Conservation (phyloP, 2,113 vertebrate genomes). For the Aspidoscelis tigris region DNA sequence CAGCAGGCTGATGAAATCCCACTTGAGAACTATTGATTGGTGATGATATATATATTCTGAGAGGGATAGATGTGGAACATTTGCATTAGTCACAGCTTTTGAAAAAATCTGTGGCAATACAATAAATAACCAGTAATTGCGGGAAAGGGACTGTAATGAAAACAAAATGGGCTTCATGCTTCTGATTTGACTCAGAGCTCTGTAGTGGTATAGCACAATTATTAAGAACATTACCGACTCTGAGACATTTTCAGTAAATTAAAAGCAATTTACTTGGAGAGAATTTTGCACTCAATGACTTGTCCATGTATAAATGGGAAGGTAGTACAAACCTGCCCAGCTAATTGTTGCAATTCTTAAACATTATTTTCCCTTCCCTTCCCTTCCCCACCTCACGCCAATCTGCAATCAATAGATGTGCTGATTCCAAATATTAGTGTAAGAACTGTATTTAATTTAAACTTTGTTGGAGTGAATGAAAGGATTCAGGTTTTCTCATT, state of each 20-base stretch:
- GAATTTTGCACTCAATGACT: slow-evolving; percentile 25
- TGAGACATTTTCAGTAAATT: slow-evolving; percentile 23
- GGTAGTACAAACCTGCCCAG: neutral
- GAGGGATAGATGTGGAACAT: slow-evolving; percentile 17
- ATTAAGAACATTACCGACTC: neutral
- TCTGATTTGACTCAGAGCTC: slow-evolving; percentile 16
- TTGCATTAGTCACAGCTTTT: neutral
- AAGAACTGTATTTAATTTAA: neutral
- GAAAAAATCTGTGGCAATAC: neutral
- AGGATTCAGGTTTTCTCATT: neutral
- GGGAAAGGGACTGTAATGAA: neutral
- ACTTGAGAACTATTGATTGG: slow-evolving; percentile 61
- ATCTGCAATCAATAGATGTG: neutral
- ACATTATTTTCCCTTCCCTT: neutral
- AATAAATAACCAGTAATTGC: neutral
- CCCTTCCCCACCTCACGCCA: too few species aligned
- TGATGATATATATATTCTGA: slow-evolving; percentile 51
- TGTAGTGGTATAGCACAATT: slow-evolving; percentile 3
- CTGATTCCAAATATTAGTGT: neutral
- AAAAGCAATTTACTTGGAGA: slow-evolving; percentile 26
- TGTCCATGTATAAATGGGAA: neutral
- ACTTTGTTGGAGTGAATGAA: neutral
- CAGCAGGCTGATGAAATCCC: slow-evolving; percentile 42
- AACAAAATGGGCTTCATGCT: rapidly evolving
- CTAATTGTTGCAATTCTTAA: slow-evolving; percentile 22